Base-by-base conservation (phyloP, 2,113 vertebrate species). In the Beaufortia kweichowensis region DNA sequence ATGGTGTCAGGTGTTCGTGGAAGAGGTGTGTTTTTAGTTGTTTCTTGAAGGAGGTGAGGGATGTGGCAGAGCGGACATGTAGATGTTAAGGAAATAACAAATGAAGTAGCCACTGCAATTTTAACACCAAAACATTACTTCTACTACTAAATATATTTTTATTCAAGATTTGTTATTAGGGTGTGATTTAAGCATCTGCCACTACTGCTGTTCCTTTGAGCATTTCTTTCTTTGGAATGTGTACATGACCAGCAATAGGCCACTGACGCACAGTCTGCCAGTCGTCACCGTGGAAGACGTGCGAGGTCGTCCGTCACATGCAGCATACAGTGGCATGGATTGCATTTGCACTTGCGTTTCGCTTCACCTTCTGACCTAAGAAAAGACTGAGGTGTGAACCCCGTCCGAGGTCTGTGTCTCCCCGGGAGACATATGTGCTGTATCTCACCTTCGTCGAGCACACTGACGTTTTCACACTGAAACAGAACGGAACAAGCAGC, bases 401-500 rank as follows among this genome's bases (percentile, higher is more conserved):
- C 50, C 60, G 55, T 62, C 82, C 43, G 61, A 82, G 60, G 78
- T 81, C 59, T 56, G 1, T 3, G 57, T 66, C 53, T 67, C 77
- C 81, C 82, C n/a, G 26, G 61, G 80, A 79, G 81, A 85, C 82
- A 73, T 87, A 82, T 84, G 83, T 84, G 82, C 77, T 59, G 23
- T 82, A 55, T 86, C 73, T 70, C 87, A 85, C 82, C 80, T 87
- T 81, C 41, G 80, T 68, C 68, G 83, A 59, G 68, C 28, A 50
- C 79, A 83, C 83, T 83, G 82, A 88, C 66, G 81, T 88, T 86
- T 86, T 78, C 79, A 79, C 66, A 61, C 79, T 9, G 1, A 11
- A 71, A 75, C 57, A 70, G 79, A 85, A 79, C 82, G 84, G 85
- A 86, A 83, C 48, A 82, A 84, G 86, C 85, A 83, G 74, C 75